Percentiles rank a stretch among this genome's conserved stretches.
Evolutionary conservation across 2,888 invertebrate genomes (phyloP).

Genomic region (Parthenolecanium corni): DNA sequence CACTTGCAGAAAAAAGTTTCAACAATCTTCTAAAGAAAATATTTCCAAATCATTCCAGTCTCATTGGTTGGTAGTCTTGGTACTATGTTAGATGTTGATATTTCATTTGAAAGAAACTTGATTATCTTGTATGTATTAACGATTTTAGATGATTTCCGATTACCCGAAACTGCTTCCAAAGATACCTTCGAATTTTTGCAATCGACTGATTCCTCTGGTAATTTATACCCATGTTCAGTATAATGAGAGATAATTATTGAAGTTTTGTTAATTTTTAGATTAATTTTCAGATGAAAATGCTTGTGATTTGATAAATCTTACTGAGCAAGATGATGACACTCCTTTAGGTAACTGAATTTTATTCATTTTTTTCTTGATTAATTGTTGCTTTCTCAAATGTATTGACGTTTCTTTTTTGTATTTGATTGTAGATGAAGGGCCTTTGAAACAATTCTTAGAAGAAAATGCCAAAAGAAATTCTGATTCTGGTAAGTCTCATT

Average conservation of each 20-base stretch:
- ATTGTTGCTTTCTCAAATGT: not conserved
- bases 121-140: not conserved
- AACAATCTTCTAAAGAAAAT: not conserved
- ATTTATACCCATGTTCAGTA: not conserved
- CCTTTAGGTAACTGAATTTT: conserved; percentile 1
- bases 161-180: conserved; percentile 12
- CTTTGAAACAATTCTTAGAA: conserved; percentile 15
- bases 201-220: not conserved
- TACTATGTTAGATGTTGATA: too few species aligned
- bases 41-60: not conserved
- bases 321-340: not conserved
- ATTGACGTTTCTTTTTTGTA: not conserved
- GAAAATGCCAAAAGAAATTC: conserved; percentile 6
- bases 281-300: not conserved
- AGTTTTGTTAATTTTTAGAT: not conserved
- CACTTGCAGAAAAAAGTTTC: conserved; percentile 5
- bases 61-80: conserved; percentile 3
- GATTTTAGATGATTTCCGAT: conserved; percentile 12
- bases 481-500: not conserved
- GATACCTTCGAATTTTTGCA: conserved; percentile 6
- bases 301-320: not conserved
- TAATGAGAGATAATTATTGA: not conserved
- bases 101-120: not conserved
- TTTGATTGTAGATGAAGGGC: conserved; percentile 10
- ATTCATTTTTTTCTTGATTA: not conserved